Evolutionary conservation across 1,140 invertebrate species (phyloP), one percentile per base, ranked within the genome.

Genomic region (Euborellia annulipes): DNA sequence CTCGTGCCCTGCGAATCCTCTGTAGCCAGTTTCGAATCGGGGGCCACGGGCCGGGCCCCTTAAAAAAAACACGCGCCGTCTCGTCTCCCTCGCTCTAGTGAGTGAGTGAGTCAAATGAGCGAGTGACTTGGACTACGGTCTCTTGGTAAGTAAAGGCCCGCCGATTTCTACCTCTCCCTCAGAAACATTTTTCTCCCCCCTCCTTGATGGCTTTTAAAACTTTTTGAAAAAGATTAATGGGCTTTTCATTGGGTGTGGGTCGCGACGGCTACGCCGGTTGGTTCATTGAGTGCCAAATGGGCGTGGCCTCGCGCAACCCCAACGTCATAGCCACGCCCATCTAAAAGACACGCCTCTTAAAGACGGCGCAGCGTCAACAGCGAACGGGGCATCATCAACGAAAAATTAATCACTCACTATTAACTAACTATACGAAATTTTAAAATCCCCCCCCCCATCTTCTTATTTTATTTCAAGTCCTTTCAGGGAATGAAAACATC

Each of bases 1-100:
- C 63, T 52, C 50, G 50, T 52, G 49, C 56, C 47, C 23, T 8
- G 45, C 22, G 32, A 47, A 39, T 48, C 42, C 27, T 19, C 41
- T 36, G 36, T 40, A 20, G 16, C 36, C 11, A 30, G 20, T 22
- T 4, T 42, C 36, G 8, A 21, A 14, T 9, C 46, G 30, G 47
- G 52, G 59, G 57, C 58, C 56, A 47, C 36, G 36, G 52, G 42
- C 16, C 38, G 22, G 16, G 2, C 23, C 30, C 46, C 49, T 6
- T 6, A 17, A 17, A 6, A n/a, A 13, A 14, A 14, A 8, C 19
- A 23, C 40, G 21, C 20, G 18, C 2, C 3, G 16, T 3, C 6
- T 6, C 36, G n/a, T n/a, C 36, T 14, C n/a, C 36, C n/a, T n/a
- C 4, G 36, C n/a, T 17, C 18, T n/a, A 11, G 40, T 4, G 6